Conservation (phyloP, 2,888 invertebrate genomes). For the Drosophila picticornis region DNA sequence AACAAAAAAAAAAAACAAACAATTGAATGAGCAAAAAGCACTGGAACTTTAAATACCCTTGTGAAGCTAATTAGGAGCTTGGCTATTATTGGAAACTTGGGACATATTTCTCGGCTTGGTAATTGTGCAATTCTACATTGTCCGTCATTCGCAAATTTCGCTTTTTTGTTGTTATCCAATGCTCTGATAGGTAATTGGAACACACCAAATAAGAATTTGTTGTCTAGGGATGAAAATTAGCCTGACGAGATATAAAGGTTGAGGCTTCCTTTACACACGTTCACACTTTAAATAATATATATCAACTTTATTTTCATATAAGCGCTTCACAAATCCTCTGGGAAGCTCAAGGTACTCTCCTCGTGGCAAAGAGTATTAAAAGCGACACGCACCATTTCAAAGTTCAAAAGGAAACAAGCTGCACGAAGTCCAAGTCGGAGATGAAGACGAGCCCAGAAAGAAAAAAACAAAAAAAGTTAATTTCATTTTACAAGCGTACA, state of each 20-base stretch:
- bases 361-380: slow-evolving; percentile 32
- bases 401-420: slow-evolving; percentile 82
- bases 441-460: slow-evolving; percentile 26
- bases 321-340: too few relatives aligned
- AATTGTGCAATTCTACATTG: background rate
- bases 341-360: background rate
- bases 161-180: background rate
- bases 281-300: background rate
- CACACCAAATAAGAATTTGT: background rate
- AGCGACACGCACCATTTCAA: slow-evolving; percentile 69
- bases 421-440: slow-evolving; percentile 66
- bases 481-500: slow-evolving; percentile 81
- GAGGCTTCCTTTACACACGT: background rate
- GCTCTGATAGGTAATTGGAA: background rate
- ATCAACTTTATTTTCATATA: background rate
- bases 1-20: slow-evolving; percentile 21
- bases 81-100: background rate
- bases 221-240: background rate
- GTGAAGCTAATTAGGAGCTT: background rate
- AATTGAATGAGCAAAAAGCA: background rate
- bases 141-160: background rate
- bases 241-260: background rate
- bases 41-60: slow-evolving; percentile 32
- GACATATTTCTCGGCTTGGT: background rate
- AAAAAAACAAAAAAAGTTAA: slow-evolving; percentile 60